A percentile compares a stretch with the other conserved stretches of the same genome.
phyloP scores from a whole-genome alignment of 2,113 vertebrate genomes.

The Phaethon lepturus region DNA sequence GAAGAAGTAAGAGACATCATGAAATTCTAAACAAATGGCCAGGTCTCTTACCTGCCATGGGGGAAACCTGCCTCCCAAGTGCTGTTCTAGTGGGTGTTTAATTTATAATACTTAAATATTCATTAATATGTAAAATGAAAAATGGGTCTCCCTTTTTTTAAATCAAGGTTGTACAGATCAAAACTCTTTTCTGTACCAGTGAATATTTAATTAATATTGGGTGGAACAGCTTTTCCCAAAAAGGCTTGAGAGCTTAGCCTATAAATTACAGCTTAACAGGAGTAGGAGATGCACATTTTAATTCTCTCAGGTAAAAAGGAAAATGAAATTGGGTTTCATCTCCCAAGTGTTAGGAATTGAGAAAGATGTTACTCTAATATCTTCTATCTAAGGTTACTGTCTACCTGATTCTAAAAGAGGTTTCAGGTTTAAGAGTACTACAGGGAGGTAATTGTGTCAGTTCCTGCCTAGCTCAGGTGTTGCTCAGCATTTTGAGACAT shows the following conservation, averaged over 20 bases:
- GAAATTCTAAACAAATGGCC: background rate
- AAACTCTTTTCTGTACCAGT: background rate
- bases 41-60: background rate
- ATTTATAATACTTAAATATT: background rate
- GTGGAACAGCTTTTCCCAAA: background rate
- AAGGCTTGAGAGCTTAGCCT: background rate
- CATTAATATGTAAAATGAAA: background rate
- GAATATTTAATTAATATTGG: background rate
- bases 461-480: background rate
- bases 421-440: background rate
- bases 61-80: background rate
- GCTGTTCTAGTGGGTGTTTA: background rate
- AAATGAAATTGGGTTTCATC: background rate
- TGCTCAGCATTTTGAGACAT: background rate
- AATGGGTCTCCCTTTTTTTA: background rate
- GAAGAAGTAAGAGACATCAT: background rate
- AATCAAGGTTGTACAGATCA: background rate
- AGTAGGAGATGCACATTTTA: background rate
- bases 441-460: background rate
- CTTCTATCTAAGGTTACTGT: background rate
- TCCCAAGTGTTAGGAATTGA: background rate
- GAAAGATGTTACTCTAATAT: background rate
- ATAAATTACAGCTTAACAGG: background rate
- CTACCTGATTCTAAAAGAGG: background rate
- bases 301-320: background rate